Evolutionary conservation across 2,888 invertebrate species (phyloP).

Genomic region (Amphipoea oculea): DNA sequence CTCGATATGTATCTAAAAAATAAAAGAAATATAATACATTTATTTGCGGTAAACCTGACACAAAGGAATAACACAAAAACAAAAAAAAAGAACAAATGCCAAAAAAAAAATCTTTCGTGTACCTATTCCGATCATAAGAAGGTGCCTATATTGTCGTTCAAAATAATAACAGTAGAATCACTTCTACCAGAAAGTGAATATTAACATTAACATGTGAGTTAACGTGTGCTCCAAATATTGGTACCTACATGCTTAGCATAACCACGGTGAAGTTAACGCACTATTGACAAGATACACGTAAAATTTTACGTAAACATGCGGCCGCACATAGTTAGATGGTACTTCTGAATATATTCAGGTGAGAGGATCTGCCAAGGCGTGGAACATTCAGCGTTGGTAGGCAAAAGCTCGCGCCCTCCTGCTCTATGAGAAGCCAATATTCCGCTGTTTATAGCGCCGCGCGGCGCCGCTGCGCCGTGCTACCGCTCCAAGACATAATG

Average conservation of each 20-base stretch:
- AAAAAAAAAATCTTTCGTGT: not conserved
- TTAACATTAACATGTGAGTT: too few species aligned
- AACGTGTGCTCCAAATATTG: not conserved
- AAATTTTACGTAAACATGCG: not conserved
- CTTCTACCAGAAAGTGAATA: not conserved
- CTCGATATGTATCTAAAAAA: not conserved
- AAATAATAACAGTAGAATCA: not conserved
- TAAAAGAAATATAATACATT: not conserved
- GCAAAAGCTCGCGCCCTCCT: not conserved
- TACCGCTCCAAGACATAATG: conserved; percentile 20
- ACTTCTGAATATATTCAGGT: not conserved
- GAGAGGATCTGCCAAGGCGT: not conserved
- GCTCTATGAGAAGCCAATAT: conserved; percentile 23
- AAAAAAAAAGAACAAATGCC: not conserved
- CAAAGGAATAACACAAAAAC: not conserved
- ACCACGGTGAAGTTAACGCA: not conserved
- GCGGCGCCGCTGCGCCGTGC: not conserved
- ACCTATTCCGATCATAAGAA: not conserved
- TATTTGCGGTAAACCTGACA: not conserved
- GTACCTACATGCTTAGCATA: not conserved
- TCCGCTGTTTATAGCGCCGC: conserved; percentile 21
- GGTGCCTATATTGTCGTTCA: not conserved
- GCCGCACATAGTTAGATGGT: not conserved
- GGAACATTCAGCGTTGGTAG: not conserved
- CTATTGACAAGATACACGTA: not conserved